phyloP scores from a whole-genome alignment of 2,888 invertebrate species.

The Hesperia comma region DNA sequence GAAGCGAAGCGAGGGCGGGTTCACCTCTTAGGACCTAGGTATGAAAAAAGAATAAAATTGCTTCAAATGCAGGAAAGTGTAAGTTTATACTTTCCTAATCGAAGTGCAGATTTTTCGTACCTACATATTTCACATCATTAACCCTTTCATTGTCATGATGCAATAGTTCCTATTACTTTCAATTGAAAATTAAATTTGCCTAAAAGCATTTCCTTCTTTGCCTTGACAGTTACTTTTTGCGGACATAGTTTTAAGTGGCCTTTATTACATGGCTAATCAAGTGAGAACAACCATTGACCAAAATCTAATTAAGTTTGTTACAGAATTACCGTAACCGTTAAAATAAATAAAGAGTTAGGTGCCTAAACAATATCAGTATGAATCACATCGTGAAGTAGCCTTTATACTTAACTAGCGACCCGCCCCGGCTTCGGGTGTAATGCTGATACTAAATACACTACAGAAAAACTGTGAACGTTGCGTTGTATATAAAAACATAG shows the following conservation, averaged over 20 bases:
- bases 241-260: constrained; percentile 57
- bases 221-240: constrained; percentile 71
- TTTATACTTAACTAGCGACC: too few species aligned
- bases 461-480: too few species aligned
- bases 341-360: not conserved
- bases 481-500: too few species aligned
- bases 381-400: not conserved
- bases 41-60: too few species aligned
- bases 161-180: constrained; percentile 23
- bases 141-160: constrained; percentile 13
- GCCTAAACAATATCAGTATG: not conserved
- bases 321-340: constrained; percentile 32
- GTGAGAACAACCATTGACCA: constrained; percentile 58
- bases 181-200: constrained; percentile 19
- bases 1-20: too few species aligned
- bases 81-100: too few species aligned
- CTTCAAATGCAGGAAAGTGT: too few species aligned
- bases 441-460: too few species aligned
- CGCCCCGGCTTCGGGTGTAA: too few species aligned
- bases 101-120: not conserved
- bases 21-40: too few species aligned
- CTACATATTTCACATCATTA: constrained; percentile 16
- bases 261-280: constrained; percentile 77
- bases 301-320: constrained; percentile 40
- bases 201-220: constrained; percentile 42